Percentiles rank a stretch among this genome's conserved stretches.
These are phyloP conservation scores for Hyperoodon ampullatus DNA, from an alignment of 2,113 vertebrate species.

Conservation along the genomic window DNA sequence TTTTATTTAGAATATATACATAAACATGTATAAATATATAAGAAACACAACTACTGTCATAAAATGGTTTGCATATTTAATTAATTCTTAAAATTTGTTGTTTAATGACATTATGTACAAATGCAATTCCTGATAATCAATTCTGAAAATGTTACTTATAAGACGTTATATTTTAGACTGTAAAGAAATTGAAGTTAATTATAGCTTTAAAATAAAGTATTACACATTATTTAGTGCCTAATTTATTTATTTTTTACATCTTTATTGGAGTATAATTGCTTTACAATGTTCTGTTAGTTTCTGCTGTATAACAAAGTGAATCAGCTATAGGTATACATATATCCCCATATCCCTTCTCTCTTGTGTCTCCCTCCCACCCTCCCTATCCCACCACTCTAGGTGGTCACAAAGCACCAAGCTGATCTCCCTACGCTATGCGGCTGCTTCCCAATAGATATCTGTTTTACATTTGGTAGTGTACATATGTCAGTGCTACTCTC, in stretches of 20 bases:
- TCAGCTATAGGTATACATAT: no score
- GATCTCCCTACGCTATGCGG: no score
- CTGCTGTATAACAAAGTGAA: no score
- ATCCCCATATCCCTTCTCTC: no score
- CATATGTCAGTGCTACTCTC: no score
- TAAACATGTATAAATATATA: not conserved
- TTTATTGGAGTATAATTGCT: no score
- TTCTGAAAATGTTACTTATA: not conserved
- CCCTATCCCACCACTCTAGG: no score
- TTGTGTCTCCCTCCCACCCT: no score
- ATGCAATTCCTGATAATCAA: not conserved
- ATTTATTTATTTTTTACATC: not conserved
- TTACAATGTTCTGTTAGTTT: no score
- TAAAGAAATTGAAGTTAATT: not conserved
- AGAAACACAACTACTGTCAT: not conserved
- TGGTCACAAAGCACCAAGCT: no score
- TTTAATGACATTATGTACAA: not conserved
- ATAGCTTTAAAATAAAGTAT: not conserved
- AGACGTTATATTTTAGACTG: not conserved
- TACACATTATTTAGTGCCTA: not conserved
- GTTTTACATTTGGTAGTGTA: no score
- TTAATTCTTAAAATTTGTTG: not conserved
- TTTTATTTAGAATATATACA: not conserved
- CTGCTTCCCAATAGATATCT: no score
- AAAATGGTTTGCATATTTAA: not conserved